Evolutionary conservation across 1,140 invertebrate genomes (phyloP).

Genomic region (Cryptotermes secundus): DNA sequence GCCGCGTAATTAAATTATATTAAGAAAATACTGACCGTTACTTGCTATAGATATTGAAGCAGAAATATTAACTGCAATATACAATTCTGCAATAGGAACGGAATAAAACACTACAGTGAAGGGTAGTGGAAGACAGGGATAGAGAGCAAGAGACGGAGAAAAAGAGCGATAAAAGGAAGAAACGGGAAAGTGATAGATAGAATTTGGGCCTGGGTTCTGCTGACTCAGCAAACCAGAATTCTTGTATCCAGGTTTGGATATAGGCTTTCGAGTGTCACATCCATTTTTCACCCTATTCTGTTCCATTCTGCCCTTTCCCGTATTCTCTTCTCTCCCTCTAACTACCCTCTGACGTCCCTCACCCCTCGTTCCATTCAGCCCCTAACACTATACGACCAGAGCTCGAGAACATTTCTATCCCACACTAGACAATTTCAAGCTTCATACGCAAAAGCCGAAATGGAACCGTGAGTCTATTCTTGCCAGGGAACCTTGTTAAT

Average conservation of each 20-base stretch:
- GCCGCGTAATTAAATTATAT: no score
- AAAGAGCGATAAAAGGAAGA: background rate
- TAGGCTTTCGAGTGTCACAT: background rate
- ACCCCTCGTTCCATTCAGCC: background rate
- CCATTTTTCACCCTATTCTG: slow-evolving; percentile 13
- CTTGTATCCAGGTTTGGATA: slow-evolving; percentile 3
- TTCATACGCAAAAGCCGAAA: background rate
- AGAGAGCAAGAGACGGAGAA: background rate
- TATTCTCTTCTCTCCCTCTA: background rate
- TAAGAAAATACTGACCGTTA: no score
- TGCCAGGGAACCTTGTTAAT: background rate
- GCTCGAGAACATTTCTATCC: background rate
- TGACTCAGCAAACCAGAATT: slow-evolving; percentile 16
- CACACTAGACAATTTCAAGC: background rate
- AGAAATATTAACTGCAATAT: background rate
- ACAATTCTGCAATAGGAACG: slow-evolving; percentile 10
- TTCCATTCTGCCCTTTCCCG: background rate
- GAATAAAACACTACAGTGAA: background rate
- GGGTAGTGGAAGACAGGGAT: background rate
- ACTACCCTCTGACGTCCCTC: background rate
- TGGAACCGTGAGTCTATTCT: background rate
- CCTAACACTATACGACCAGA: background rate
- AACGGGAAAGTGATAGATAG: background rate
- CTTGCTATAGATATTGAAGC: background rate
- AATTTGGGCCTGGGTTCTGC: background rate